Evolutionary conservation across 2,113 vertebrate genomes (phyloP), one percentile per base, ranked within the genome.

Genomic region (Tor tambroides): DNA sequence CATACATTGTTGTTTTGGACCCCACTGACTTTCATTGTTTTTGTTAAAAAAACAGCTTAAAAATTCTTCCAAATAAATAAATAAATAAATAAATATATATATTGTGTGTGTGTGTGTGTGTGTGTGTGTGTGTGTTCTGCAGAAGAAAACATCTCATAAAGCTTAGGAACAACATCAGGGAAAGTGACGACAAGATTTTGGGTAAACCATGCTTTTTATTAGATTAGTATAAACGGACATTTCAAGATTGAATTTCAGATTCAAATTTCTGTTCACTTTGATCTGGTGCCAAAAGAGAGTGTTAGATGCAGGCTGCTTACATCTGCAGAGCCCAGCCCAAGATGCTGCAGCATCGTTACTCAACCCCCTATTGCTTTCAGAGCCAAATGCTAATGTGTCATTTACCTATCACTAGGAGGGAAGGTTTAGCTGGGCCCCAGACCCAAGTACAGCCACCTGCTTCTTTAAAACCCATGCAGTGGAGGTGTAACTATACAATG

Each of bases 301-400:
- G 65, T 80, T n/a, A 49, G 74, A 80, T n/a, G 32, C 76, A 86
- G 83, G 11, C 72, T 63, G 76, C 75, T 69, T 35, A 28, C 26
- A 46, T 79, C 84, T 43, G 59, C 80, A 81, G 8, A 43, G 59
- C 38, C 59, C 59, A 19, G 80, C 80, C 59, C 15, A 43, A 81
- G 80, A 65, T 17, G 59, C 80, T 65, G 56, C 35, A 65, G 59
- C 59, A 65, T 41, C 59, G 80, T 81, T 81, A 75, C 67, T 75
- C 65, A 74, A 46, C 46, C 75, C 51, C 41, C 32, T 59, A 49
- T 67, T 21, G 75, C 51, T 69, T 84, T 26, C 78, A 35, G 30
- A 32, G 41, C 59, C 78, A 77, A 81, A 89, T 80, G 74, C 84
- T 83, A 87, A 86, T 75, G 65, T 86, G 72, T 67, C 46, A 89